A percentile compares a stretch with the other conserved stretches of the same genome.
phyloP scores from a whole-genome alignment of 2,113 vertebrate species.

The Catharus fuscescens region DNA sequence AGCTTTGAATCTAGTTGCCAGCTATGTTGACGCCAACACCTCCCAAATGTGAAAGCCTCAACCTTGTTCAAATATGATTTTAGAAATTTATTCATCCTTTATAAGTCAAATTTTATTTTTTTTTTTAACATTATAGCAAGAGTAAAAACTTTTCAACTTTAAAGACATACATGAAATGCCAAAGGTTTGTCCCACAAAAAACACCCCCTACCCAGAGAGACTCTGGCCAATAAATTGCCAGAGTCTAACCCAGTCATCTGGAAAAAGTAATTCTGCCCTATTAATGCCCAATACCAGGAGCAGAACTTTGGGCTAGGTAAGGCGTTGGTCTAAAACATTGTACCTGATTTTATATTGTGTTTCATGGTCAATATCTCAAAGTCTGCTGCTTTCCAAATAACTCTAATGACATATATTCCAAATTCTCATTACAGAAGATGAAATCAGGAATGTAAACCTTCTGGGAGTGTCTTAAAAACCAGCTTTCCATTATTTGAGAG shows the following conservation, averaged over 20 bases:
- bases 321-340: fast-evolving
- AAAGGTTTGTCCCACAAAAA: not conserved
- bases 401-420: not conserved
- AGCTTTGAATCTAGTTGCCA: constrained; percentile 2
- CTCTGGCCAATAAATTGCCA: not conserved
- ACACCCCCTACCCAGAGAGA: not conserved
- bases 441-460: not conserved
- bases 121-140: not conserved
- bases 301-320: not conserved
- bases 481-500: not conserved
- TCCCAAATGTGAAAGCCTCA: not conserved
- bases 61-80: not conserved
- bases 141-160: not conserved
- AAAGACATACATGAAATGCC: not conserved
- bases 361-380: not conserved
- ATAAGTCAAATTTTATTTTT: not conserved
- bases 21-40: not conserved
- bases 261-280: not conserved
- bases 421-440: not conserved
- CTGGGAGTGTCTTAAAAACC: not conserved
- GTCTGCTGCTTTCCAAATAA: not conserved
- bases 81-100: not conserved
- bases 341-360: not conserved
- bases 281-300: not conserved
- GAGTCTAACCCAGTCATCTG: not conserved